Percentiles rank a stretch among this genome's conserved stretches.
These are phyloP conservation scores for Leistus spinibarbis DNA, from an alignment of 2,888 invertebrate species.

Conservation along the genomic window DNA sequence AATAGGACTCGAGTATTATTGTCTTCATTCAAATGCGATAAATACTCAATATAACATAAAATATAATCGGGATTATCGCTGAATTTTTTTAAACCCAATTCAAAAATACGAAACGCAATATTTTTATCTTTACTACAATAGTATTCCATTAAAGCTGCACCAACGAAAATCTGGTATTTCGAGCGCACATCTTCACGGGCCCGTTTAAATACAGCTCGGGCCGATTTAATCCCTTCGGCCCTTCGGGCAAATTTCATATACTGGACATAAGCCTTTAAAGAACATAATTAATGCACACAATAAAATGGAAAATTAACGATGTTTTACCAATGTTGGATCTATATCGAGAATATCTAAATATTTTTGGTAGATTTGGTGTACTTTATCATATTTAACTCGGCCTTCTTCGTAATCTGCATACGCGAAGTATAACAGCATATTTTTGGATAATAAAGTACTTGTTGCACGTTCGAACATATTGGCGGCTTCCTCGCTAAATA, in stretches of 20 bases:
- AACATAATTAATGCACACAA: background rate
- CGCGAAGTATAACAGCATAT: constrained; percentile 94
- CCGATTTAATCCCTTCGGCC: constrained; percentile 97
- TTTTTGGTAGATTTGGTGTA: constrained; percentile 93
- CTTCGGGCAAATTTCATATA: constrained; percentile 98
- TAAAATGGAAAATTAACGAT: background rate
- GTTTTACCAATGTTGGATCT: constrained; percentile 89
- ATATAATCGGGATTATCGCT: constrained; percentile 95
- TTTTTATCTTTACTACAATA: constrained; percentile 98
- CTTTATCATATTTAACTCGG: constrained; percentile 93
- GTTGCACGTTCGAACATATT: constrained; percentile 95
- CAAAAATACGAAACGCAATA: constrained; percentile 95
- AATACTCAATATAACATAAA: constrained; percentile 93
- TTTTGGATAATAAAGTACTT: constrained; percentile 84
- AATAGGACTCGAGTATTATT: constrained; percentile 99
- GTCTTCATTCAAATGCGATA: constrained; percentile 98
- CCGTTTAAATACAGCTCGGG: constrained; percentile 91
- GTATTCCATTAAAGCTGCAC: constrained; percentile 98
- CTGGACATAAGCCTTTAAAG: constrained; percentile 85
- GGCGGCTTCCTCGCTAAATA: constrained; percentile 94
- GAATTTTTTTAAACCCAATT: constrained; percentile 96
- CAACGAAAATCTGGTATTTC: constrained; percentile 92
- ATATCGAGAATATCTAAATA: constrained; percentile 87
- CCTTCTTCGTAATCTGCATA: constrained; percentile 99
- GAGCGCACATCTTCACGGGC: constrained; percentile 89